Evolutionary conservation across 2,113 vertebrate genomes (phyloP), one percentile per base, ranked within the genome.

Genomic region (Barbus barbus): DNA sequence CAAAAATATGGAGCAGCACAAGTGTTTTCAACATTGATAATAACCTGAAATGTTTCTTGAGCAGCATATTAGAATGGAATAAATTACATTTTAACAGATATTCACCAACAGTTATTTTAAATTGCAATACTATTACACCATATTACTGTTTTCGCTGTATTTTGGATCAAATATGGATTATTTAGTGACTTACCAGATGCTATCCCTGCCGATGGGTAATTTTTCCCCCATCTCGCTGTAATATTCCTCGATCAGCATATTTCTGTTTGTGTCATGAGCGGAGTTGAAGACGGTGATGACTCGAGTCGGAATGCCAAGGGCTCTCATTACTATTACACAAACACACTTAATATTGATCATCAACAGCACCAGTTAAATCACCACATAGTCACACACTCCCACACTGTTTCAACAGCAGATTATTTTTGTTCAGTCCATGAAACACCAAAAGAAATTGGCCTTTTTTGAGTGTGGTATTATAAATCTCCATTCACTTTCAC

Each of bases 221-320:
- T 96, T 96, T 90, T 92, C 86, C 6, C 96, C 96, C 0, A 85
- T 95, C 76, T 86, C 88, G 18, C 84, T 92, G 79, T 97, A 99
- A 78, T 89, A 96, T 82, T 98, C 96, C 26, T 98, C 92, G 31
- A 97, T 95, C 1, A 91, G 92, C 90, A 97, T 92, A 82, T 90
- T 92, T 77, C 71, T 90, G 0, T 94, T 91, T 0, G 96, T 96
- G 91, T 96, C 95, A 74, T 97, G 96, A 84, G 97, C 97, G 1
- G 96, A 97, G 0, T 94, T 90, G 81, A 94, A 99, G 83, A 95
- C 95, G 56, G 97, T 97, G 80, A 97, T 88, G 0, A 96, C 94
- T 0, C 97, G 95, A 12, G 94, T 94, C 1, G 96, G 97, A 91
- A 98, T 95, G 41, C 97, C 97, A 51, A 98, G 91, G 79, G 93